Evolutionary conservation across 2,113 vertebrate genomes (phyloP).

Genomic region (Fulmarus glacialis): DNA sequence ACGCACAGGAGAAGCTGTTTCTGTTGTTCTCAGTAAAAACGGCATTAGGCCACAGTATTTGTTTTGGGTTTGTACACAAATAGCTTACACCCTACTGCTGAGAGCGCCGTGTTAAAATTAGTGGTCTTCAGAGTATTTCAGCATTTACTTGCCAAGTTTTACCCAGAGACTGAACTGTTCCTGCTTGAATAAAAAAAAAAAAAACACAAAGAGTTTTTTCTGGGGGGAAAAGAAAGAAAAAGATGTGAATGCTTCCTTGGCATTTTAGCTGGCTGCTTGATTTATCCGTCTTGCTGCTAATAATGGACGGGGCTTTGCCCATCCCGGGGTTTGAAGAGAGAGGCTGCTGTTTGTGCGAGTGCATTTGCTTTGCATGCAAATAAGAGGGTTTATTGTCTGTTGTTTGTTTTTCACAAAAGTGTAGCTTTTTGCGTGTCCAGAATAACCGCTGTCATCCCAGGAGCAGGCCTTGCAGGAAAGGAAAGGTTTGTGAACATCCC

Average conservation of each 20-base stretch:
- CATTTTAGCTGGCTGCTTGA: neutral
- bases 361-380: slow-evolving; percentile 25
- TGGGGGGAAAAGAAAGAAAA: neutral
- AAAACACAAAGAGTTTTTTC: neutral
- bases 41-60: neutral
- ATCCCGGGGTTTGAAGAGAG: neutral
- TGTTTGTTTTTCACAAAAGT: slow-evolving; percentile 5
- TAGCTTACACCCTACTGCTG: fast-evolving
- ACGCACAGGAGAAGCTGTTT: neutral
- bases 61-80: neutral
- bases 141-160: neutral
- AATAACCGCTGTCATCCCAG: neutral
- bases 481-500: neutral
- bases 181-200: neutral
- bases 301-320: neutral
- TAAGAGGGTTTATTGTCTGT: slow-evolving; percentile 2
- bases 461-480: neutral
- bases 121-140: neutral
- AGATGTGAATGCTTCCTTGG: neutral
- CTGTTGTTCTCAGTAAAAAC: neutral
- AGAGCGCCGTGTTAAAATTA: neutral
- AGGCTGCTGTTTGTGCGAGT: neutral
- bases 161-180: neutral
- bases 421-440: neutral
- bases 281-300: neutral